Conservation (phyloP, 2,797 vertebrate species). For the Acanthopagrus latus region DNA sequence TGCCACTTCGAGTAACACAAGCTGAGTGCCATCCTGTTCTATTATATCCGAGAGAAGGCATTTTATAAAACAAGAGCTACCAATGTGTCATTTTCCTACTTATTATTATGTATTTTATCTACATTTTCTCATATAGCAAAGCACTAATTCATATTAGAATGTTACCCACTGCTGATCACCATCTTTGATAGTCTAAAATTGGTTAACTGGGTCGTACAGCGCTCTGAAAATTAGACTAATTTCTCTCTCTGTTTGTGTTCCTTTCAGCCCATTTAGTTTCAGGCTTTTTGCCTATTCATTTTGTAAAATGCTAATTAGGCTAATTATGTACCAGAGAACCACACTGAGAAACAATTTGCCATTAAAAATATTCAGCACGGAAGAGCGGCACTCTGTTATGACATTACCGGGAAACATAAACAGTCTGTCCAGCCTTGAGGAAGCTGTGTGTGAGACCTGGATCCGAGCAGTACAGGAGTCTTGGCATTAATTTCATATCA, state of each 20-base stretch:
- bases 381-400: conserved; percentile 1
- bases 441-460: background rate
- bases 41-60: background rate
- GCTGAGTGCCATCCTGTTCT: no score
- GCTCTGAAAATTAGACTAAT: conserved; percentile 24
- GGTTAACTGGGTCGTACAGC: conserved; percentile 9
- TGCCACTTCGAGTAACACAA: no score
- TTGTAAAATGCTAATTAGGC: conserved; percentile 47
- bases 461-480: background rate
- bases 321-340: conserved; percentile 49
- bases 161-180: background rate
- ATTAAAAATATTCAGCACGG: conserved; percentile 18
- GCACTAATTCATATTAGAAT: background rate
- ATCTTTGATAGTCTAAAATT: conserved; percentile 9
- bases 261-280: conserved; percentile 31
- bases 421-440: background rate
- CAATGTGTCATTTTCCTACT: background rate
- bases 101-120: background rate
- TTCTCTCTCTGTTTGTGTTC: conserved; percentile 26
- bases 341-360: conserved; percentile 20
- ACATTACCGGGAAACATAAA: conserved; percentile 21
- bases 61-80: conserved; percentile 2
- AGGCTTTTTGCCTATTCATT: conserved; percentile 43
- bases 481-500: background rate
- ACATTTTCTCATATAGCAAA: background rate